Conservation (phyloP, 2,797 vertebrate genomes). For the Spinus pinus region DNA sequence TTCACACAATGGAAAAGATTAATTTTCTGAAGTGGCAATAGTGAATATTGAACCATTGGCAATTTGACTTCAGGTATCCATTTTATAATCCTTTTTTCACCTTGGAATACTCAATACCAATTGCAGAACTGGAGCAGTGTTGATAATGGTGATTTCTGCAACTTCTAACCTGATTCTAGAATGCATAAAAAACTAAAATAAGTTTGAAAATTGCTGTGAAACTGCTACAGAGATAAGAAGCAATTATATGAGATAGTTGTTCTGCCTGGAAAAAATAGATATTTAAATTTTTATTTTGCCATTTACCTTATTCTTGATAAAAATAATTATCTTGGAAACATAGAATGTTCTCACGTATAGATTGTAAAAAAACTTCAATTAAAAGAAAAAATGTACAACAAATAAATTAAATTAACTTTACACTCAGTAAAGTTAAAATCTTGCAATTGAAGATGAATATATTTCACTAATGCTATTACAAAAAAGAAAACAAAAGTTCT, state of each 20-base stretch:
- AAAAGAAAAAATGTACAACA: background rate
- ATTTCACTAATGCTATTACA: background rate
- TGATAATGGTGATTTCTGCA: background rate
- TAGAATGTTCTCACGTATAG: background rate
- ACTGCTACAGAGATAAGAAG: background rate
- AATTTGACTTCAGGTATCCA: background rate
- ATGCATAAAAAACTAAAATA: background rate
- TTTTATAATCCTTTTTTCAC: background rate
- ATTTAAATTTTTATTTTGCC: conserved; percentile 2
- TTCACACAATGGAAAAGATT: background rate
- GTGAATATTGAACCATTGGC: background rate
- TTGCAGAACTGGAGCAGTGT: background rate
- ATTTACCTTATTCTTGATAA: conserved; percentile 23
- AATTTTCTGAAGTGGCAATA: background rate
- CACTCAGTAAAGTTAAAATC: background rate
- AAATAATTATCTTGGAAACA: conserved; percentile 23
- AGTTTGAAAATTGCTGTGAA: conserved; percentile 13
- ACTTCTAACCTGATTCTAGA: background rate
- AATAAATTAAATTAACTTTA: background rate
- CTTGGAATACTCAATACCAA: background rate
- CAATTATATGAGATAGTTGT: background rate
- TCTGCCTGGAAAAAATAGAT: background rate
- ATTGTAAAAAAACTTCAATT: background rate
- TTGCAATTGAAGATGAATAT: background rate
- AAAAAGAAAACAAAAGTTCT: background rate